phyloP scores from a whole-genome alignment of 2,113 vertebrate genomes.

The Neodontobutis hainanensis region DNA sequence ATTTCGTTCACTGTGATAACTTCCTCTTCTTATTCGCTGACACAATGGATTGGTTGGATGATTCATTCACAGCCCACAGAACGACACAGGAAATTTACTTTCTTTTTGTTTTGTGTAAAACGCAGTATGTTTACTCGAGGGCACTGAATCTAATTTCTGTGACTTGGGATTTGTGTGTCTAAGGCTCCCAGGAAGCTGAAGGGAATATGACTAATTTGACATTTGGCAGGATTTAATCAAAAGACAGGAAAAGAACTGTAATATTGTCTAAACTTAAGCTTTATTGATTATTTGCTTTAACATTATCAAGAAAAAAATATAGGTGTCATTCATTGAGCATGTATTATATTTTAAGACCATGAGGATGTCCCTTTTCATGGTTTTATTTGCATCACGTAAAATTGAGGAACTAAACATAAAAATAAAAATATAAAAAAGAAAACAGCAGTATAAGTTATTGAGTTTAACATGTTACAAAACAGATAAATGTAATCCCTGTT shows the following conservation, averaged over 20 bases:
- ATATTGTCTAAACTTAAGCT: background rate
- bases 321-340: too few species aligned
- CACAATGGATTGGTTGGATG: background rate
- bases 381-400: too few species aligned
- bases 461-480: too few species aligned
- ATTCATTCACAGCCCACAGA: conserved; percentile 1
- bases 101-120: conserved; percentile 3
- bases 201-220: background rate
- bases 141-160: background rate
- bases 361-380: too few species aligned
- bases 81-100: background rate
- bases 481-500: too few species aligned
- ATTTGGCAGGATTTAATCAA: background rate
- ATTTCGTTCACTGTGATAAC: background rate
- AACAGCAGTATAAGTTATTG: too few species aligned
- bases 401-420: too few species aligned
- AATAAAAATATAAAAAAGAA: too few species aligned
- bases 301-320: too few species aligned
- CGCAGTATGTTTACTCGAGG: background rate
- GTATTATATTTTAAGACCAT: too few species aligned
- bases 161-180: background rate
- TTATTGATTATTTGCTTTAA: too few species aligned
- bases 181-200: background rate
- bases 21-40: background rate
- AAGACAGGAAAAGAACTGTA: background rate